phyloP scores from a whole-genome alignment of 2,888 invertebrate genomes.

The Eupeodes luniger region DNA sequence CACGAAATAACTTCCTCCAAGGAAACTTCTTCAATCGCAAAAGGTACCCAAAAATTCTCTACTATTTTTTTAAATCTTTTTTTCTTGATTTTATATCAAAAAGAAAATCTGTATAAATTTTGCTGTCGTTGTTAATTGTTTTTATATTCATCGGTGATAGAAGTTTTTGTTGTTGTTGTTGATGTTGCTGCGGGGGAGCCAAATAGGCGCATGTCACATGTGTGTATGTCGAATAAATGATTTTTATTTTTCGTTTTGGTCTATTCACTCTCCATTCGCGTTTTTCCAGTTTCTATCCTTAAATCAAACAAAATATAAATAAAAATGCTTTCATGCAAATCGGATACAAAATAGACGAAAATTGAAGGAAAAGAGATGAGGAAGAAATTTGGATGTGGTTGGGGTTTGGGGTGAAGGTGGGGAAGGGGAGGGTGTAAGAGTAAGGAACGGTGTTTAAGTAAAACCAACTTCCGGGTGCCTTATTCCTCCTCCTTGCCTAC shows the following conservation, averaged over 20 bases:
- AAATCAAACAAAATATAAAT: conserved; percentile 71
- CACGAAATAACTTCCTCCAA: conserved; percentile 83
- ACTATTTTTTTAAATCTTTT: conserved; percentile 1
- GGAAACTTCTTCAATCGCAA: conserved; percentile 83
- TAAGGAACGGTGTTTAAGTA: conserved; percentile 39
- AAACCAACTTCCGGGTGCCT: conserved; percentile 69
- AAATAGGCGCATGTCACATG: conserved; percentile 73
- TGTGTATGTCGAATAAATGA: conserved; percentile 55
- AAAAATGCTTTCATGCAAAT: conserved; percentile 68
- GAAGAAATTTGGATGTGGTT: neutral
- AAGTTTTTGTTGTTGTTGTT: conserved; percentile 60
- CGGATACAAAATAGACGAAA: conserved; percentile 59
- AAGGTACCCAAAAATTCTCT: conserved; percentile 78
- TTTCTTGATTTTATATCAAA: conserved; percentile 41
- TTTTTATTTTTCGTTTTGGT: conserved; percentile 24
- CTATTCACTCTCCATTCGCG: conserved; percentile 30
- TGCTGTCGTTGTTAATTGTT: conserved; percentile 26
- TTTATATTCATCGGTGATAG: conserved; percentile 25
- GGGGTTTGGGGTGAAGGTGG: neutral
- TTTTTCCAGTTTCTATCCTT: conserved; percentile 55
- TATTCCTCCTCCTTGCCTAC: conserved; percentile 46
- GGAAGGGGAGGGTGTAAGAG: neutral
- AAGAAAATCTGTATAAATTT: conserved; percentile 15
- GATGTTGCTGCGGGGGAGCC: conserved; percentile 61
- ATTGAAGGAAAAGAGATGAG: neutral